These are phyloP conservation scores for Dendrophyllia cribrosa DNA, from an alignment of 64 coral and sea anemone genomes.

Conservation along the genomic window DNA sequence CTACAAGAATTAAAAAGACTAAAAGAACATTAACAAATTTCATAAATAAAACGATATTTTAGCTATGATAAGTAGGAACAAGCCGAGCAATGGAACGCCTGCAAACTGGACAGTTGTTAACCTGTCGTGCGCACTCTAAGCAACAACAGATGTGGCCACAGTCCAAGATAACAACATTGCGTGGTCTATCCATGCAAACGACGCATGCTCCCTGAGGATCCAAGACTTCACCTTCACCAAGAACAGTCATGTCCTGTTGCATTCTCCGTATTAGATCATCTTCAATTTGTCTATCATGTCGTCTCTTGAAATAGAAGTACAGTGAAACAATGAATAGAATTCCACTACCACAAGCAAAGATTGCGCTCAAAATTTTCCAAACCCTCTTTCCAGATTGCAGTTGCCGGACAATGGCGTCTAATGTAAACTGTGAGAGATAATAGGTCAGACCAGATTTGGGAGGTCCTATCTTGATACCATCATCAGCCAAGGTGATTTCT, in stretches of 20 bases:
- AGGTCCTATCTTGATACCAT: slow-evolving; percentile 65
- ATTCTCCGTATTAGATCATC: slow-evolving; percentile 55
- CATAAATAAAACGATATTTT: not conserved
- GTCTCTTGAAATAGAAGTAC: slow-evolving; percentile 71
- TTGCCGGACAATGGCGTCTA: slow-evolving; percentile 87
- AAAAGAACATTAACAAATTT: not conserved
- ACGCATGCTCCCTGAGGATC: slow-evolving; percentile 80
- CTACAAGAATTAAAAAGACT: not conserved
- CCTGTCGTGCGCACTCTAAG: slow-evolving; percentile 61
- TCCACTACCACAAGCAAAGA: slow-evolving; percentile 87
- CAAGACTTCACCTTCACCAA: slow-evolving; percentile 6
- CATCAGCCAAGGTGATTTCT: slow-evolving; percentile 67
- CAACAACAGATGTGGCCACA: slow-evolving; percentile 97
- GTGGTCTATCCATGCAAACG: slow-evolving; percentile 86
- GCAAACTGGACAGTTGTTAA: slow-evolving; percentile 89
- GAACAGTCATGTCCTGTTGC: slow-evolving; percentile 11
- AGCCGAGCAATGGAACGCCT: slow-evolving; percentile 77
- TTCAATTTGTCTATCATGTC: slow-evolving; percentile 56
- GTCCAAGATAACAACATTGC: slow-evolving; percentile 94
- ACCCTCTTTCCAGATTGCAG: slow-evolving; percentile 69
- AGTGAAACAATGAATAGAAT: slow-evolving; percentile 75
- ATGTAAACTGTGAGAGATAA: slow-evolving; percentile 77
- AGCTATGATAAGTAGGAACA: slow-evolving; percentile 85
- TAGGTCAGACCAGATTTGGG: slow-evolving; percentile 70
- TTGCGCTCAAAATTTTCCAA: slow-evolving; percentile 80